Percentiles rank a stretch among this genome's conserved stretches.
phyloP scores from a whole-genome alignment of 2,888 invertebrate species.

The Embidobia sp. region DNA sequence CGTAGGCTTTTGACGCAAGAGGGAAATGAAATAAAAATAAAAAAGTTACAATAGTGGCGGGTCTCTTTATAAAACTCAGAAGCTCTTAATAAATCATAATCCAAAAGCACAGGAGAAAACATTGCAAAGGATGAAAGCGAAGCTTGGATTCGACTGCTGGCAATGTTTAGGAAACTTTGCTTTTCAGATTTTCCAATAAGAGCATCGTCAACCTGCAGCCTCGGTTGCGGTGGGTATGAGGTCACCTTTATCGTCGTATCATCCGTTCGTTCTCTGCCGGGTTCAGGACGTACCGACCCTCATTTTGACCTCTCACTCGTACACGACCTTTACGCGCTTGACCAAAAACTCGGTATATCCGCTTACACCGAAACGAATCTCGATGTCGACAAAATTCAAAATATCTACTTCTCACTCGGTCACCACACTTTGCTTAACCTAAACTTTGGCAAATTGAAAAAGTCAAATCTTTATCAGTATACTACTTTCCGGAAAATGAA shows the following conservation, averaged over 20 bases:
- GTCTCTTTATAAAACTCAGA: constrained; percentile 19
- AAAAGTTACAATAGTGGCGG: constrained; percentile 7
- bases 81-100: constrained; percentile 45
- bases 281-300: constrained; percentile 17
- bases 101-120: constrained; percentile 29
- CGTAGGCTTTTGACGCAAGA: constrained; percentile 16
- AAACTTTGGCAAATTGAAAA: constrained; percentile 26
- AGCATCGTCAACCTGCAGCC: constrained; percentile 56
- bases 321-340: constrained; percentile 52
- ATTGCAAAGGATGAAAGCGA: constrained; percentile 30
- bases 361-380: constrained; percentile 43
- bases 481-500: too few relatives aligned
- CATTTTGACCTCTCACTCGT: constrained; percentile 36
- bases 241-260: constrained; percentile 57
- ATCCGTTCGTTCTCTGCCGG: constrained; percentile 40
- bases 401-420: constrained; percentile 19
- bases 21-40: constrained; percentile 18
- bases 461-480: too few relatives aligned
- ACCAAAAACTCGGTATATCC: constrained; percentile 57
- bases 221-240: constrained; percentile 46
- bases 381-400: constrained; percentile 33
- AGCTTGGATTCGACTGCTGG: constrained; percentile 41
- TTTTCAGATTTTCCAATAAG: constrained; percentile 54
- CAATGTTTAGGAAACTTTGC: constrained; percentile 53
- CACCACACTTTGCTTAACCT: constrained; percentile 11